phyloP scores from a whole-genome alignment of 2,113 vertebrate genomes.

The Pristiophorus japonicus region DNA sequence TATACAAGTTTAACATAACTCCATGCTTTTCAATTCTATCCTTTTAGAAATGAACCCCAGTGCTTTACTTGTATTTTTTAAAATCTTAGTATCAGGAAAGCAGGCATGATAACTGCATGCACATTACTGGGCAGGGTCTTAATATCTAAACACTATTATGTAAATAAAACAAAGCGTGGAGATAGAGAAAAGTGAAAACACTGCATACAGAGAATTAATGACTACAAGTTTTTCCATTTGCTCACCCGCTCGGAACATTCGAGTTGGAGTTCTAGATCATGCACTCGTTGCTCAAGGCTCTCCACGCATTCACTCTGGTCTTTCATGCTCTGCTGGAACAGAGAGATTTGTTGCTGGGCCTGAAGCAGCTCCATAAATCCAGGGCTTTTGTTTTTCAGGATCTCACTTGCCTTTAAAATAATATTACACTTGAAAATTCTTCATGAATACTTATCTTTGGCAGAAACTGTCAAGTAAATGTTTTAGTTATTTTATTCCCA shows the following conservation, averaged over 20 bases:
- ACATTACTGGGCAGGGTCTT: not conserved
- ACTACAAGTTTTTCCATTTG: not conserved
- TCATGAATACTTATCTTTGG: not conserved
- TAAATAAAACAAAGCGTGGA: not conserved
- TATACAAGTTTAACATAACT: too few relatives aligned
- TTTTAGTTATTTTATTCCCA: not conserved
- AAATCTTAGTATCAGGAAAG: not conserved
- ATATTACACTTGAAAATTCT: not conserved
- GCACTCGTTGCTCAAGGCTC: constrained; percentile 44
- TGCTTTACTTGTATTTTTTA: not conserved
- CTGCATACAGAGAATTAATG: not conserved
- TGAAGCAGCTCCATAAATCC: constrained; percentile 44
- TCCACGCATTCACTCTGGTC: constrained; percentile 45
- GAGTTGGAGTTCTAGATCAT: constrained; percentile 43
- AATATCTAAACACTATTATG: not conserved
- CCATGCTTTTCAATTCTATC: too few relatives aligned
- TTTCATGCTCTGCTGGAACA: constrained; percentile 44
- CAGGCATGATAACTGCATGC: not conserved
- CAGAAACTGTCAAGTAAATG: not conserved
- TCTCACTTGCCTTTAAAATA: constrained; percentile 57
- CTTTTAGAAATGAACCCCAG: not conserved
- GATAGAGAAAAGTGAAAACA: not conserved
- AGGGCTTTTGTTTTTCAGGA: constrained; percentile 55
- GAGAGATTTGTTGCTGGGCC: constrained; percentile 43
- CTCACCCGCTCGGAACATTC: constrained; percentile 49